Base-by-base conservation (phyloP, 2,113 vertebrate species). In the Lathamus discolor region DNA sequence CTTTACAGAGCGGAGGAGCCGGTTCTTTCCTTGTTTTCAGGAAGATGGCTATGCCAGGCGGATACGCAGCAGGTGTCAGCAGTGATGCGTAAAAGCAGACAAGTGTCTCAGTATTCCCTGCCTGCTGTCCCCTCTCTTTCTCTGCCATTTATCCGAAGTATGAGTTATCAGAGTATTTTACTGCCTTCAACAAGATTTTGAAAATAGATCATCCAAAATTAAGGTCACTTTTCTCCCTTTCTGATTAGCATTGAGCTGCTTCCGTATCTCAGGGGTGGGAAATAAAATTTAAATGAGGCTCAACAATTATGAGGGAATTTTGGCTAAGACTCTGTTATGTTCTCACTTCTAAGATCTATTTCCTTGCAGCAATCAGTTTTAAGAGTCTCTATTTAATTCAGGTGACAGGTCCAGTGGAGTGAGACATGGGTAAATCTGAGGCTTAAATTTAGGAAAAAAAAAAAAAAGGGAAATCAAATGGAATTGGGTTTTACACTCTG, bases 181-280 rank as follows among this genome's bases (percentile, higher is more conserved):
- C 95, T 95, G 92, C 64, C 76, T 95, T 96, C 90, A 63, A 95
- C 84, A 73, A 74, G 86, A 94, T 96, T 95, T 97, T 83, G 85
- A 73, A 97, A 97, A 87, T 55, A 92, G 95, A 97, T 95, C 80
- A 94, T 92, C 82, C 5, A 29, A 96, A 96, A 96, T 97, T 97
- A 94, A 97, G 96, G 87, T 95, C 86, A 63, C 84, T 93, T 73
- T 66, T 82, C 76, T 83, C 52, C 52, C 37, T 86, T 80, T 86
- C 94, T 95, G 92, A 94, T 97, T 94, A 96, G 44, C 79, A 4
- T 15, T 72, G 90, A 92, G 85, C 88, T 74, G 43, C 52, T 95
- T 85, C 81, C 29, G 5, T 62, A 43, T 94, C 94, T 93, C 90
- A 66, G 69, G 88, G 83, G 88, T 93, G 86, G 90, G 79, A 94